These are phyloP conservation scores for Temnothorax unifasciatus DNA, from an alignment of 2,888 invertebrate species.

Conservation along the genomic window DNA sequence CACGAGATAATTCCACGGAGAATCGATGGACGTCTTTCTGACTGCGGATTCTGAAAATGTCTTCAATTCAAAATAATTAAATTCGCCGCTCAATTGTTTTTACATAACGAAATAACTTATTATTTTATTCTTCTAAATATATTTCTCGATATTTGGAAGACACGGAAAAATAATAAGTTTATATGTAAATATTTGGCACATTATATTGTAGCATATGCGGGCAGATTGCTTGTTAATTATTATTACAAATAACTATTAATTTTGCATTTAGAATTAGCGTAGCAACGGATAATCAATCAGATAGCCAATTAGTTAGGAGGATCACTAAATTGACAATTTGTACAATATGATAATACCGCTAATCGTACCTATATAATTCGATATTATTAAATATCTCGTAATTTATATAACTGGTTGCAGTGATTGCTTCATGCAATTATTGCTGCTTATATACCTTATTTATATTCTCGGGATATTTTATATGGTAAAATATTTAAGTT, in stretches of 20 bases:
- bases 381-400: background rate
- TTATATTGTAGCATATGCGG: background rate
- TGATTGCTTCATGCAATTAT: background rate
- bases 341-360: background rate
- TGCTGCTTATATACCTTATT: background rate
- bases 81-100: background rate
- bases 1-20: background rate
- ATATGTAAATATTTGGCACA: background rate
- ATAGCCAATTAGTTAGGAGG: background rate
- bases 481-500: background rate
- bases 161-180: background rate
- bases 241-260: background rate
- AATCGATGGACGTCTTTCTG: background rate
- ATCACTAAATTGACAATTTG: background rate
- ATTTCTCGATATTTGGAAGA: background rate
- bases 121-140: background rate
- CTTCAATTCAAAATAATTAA: slow-evolving; percentile 6
- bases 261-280: background rate
- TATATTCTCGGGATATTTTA: background rate
- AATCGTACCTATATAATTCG: background rate
- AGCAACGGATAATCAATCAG: background rate
- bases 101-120: background rate
- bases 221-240: background rate
- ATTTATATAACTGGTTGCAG: background rate
- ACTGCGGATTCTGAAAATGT: background rate